phyloP scores from a whole-genome alignment of 2,888 invertebrate genomes.

The Pandemis cinnamomeana region DNA sequence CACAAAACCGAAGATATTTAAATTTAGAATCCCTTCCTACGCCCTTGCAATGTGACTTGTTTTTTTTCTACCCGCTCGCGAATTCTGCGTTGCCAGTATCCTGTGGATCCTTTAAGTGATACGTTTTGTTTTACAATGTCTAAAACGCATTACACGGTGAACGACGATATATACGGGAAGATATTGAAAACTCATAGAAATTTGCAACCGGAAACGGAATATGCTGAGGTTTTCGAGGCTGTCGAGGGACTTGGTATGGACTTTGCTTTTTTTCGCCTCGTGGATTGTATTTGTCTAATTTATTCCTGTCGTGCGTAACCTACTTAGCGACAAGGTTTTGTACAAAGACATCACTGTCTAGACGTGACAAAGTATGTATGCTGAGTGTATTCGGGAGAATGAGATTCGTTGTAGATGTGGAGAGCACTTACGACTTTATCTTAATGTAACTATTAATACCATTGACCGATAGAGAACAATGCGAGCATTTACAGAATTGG shows the following conservation, averaged over 20 bases:
- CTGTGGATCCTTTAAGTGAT: constrained; percentile 56
- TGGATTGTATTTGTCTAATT: constrained; percentile 3
- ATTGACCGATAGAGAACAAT: constrained; percentile 50
- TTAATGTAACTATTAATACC: constrained; percentile 36
- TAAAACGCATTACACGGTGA: constrained; percentile 74
- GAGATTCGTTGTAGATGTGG: constrained; percentile 44
- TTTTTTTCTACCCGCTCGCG: constrained; percentile 55
- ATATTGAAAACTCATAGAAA: constrained; percentile 69
- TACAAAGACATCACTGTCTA: constrained; percentile 18
- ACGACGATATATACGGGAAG: constrained; percentile 78
- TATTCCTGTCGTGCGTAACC: constrained; percentile 23
- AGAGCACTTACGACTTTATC: constrained; percentile 37
- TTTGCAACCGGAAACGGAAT: constrained; percentile 64
- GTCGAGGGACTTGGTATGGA: constrained; percentile 73
- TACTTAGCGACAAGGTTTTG: constrained; percentile 25
- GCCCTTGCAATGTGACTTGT: constrained; percentile 65
- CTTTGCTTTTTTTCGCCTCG: constrained; percentile 37
- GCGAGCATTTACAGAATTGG: constrained; percentile 15
- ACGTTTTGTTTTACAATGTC: constrained; percentile 58
- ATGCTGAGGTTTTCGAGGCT: constrained; percentile 75
- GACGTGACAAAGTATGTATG: constrained; percentile 29
- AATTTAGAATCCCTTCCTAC: constrained; percentile 76
- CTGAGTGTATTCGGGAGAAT: constrained; percentile 9
- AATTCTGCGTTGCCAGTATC: constrained; percentile 64
- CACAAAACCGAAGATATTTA: constrained; percentile 73